These are phyloP conservation scores for Rhingia campestris DNA, from an alignment of 2,888 invertebrate species.

Conservation along the genomic window DNA sequence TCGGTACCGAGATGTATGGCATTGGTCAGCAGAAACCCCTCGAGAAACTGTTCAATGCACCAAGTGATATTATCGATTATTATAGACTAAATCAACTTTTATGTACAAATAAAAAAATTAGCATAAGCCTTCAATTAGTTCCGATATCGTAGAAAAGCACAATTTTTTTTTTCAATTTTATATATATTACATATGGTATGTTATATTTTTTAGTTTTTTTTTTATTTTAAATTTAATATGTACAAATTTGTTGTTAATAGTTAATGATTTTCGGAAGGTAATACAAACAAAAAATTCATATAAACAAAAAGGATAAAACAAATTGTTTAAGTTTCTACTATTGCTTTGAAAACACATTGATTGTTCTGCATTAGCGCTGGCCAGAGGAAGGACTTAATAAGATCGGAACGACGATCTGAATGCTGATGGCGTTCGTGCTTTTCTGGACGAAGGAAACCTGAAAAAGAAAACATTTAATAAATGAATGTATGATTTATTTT, in stretches of 20 bases:
- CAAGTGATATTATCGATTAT: constrained; percentile 81
- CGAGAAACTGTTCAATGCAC: constrained; percentile 80
- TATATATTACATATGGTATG: constrained; percentile 14
- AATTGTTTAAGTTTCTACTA: constrained; percentile 88
- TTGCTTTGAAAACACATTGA: constrained; percentile 91
- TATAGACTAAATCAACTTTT: constrained; percentile 79
- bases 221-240: constrained; percentile 55
- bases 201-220: constrained; percentile 24
- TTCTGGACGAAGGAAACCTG: constrained; percentile 88
- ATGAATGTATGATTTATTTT: neutral
- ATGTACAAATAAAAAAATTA: constrained; percentile 81
- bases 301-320: neutral
- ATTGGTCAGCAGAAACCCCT: constrained; percentile 80
- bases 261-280: constrained; percentile 27
- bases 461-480: constrained; percentile 49
- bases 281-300: constrained; percentile 5
- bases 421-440: constrained; percentile 91
- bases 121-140: constrained; percentile 78
- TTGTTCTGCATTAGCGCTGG: constrained; percentile 91
- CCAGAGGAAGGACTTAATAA: constrained; percentile 93
- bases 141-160: constrained; percentile 77
- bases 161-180: constrained; percentile 18
- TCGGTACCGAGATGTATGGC: constrained; percentile 78
- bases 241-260: constrained; percentile 65
- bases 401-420: constrained; percentile 89